Conservation (phyloP, 1,140 invertebrate genomes). For the Sarcophaga bullata region DNA sequence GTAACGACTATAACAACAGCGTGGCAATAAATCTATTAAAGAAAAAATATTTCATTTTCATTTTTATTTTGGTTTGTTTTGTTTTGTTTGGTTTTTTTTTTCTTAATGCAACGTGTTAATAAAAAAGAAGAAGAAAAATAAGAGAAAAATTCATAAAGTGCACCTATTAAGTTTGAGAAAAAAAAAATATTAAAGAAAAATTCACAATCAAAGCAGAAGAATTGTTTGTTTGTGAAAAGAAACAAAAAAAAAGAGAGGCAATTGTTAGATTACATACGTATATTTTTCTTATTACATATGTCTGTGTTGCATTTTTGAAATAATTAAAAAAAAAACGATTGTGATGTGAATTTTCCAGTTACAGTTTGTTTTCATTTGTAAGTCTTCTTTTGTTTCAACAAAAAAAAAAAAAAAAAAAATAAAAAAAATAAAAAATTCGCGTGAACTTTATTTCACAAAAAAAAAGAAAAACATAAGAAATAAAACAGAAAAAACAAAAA, state of each 20-base stretch:
- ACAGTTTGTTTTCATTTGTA: too few relatives aligned
- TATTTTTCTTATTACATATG: not conserved
- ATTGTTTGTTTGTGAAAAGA: not conserved
- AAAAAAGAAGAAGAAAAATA: not conserved
- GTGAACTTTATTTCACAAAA: constrained; percentile 23
- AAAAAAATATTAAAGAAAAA: not conserved
- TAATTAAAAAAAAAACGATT: too few relatives aligned
- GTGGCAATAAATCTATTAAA: not conserved
- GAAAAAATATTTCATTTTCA: not conserved
- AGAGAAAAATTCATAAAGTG: constrained; percentile 7
- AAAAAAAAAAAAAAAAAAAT: not conserved
- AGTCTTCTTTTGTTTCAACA: not conserved
- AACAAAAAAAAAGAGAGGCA: not conserved
- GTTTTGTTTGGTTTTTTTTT: too few relatives aligned
- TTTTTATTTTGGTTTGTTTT: not conserved
- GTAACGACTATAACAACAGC: not conserved
- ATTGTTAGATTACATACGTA: not conserved
- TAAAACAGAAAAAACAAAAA: not conserved
- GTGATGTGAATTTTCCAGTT: not conserved
- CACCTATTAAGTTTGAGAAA: constrained; percentile 16
- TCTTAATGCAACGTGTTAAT: constrained; percentile 17
- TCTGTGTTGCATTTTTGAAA: not conserved
- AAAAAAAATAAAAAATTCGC: too few relatives aligned
- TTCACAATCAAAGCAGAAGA: not conserved
- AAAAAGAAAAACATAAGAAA: not conserved